Conservation (phyloP, 2,888 invertebrate genomes). For the Teleogryllus oceanicus region DNA sequence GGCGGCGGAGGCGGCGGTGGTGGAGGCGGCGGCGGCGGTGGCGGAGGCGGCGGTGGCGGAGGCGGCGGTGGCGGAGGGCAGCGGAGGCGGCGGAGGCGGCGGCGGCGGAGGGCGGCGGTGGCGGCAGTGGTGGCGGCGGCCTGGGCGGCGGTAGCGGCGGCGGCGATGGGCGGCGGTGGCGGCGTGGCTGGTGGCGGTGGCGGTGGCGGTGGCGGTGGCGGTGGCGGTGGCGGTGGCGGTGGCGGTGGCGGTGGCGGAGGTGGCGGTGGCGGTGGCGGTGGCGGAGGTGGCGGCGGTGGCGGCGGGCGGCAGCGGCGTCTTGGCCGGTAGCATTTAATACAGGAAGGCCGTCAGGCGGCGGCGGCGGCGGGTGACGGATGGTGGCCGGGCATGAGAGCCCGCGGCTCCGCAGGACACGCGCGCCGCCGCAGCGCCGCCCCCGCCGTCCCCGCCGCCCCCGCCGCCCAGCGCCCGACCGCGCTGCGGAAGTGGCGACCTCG, state of each 20-base stretch:
- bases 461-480: no score
- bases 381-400: not conserved
- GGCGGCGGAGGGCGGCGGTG: no score
- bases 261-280: no score
- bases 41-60: not conserved
- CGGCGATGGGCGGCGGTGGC: not conserved
- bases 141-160: not conserved
- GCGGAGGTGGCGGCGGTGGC: not conserved
- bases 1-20: not conserved
- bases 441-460: no score
- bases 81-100: not conserved
- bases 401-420: not conserved
- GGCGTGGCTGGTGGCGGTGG: no score
- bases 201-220: no score
- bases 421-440: not conserved
- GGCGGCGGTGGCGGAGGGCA: not conserved
- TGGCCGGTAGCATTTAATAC: conserved; percentile 18
- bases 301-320: not conserved
- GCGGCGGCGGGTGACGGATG: not conserved
- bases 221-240: no score
- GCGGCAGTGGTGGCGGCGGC: no score
- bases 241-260: no score
- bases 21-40: not conserved
- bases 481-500: no score
- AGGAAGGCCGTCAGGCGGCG: conserved; percentile 2